Percentiles rank a stretch among this genome's conserved stretches.
phyloP scores from a whole-genome alignment of 2,113 vertebrate species.

The Phylloscopus trochiloides region DNA sequence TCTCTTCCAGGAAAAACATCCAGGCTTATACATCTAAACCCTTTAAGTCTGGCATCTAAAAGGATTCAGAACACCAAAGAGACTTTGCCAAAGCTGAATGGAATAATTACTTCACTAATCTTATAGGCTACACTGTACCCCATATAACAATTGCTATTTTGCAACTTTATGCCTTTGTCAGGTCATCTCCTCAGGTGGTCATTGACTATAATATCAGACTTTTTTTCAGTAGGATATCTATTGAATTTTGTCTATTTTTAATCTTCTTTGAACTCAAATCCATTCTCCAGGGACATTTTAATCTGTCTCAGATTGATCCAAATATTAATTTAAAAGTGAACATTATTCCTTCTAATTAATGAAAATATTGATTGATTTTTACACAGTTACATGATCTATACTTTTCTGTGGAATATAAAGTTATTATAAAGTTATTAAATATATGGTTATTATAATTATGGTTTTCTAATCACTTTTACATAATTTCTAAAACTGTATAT shows the following conservation, averaged over 20 bases:
- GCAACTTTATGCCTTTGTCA: not conserved
- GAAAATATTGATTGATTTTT: not conserved
- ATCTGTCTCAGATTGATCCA: not conserved
- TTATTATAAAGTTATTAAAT: no score
- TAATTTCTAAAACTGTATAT: rapidly evolving
- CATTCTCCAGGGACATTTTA: not conserved
- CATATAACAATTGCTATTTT: not conserved
- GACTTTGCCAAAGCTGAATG: not conserved
- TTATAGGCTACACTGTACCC: rapidly evolving
- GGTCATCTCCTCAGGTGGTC: not conserved
- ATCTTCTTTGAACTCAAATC: not conserved
- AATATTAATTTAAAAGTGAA: not conserved
- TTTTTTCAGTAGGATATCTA: not conserved
- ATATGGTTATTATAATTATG: not conserved
- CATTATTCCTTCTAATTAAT: not conserved
- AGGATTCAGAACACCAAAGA: not conserved
- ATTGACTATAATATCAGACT: not conserved
- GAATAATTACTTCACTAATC: not conserved
- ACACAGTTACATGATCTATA: not conserved
- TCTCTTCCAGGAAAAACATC: not conserved
- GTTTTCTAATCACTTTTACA: not conserved
- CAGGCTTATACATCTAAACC: not conserved
- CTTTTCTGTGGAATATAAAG: not conserved
- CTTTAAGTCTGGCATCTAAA: not conserved
- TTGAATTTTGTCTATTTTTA: not conserved